phyloP scores from a whole-genome alignment of 1,140 invertebrate species.

The Antheraea mylitta region DNA sequence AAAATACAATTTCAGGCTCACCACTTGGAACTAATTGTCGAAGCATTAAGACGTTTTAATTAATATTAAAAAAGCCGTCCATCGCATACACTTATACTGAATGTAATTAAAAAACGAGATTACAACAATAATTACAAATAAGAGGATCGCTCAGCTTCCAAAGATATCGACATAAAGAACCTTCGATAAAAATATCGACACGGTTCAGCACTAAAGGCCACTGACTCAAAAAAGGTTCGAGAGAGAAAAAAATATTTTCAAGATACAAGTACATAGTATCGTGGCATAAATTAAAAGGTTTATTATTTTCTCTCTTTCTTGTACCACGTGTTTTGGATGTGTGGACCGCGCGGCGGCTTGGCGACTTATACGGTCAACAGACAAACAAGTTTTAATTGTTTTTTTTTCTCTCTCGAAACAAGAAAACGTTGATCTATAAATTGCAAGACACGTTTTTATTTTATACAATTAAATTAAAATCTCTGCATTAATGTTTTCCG shows the following conservation, averaged over 20 bases:
- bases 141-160: not conserved
- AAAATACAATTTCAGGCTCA: not conserved
- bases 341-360: slow-evolving; percentile 45
- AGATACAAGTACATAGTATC: slow-evolving; percentile 70
- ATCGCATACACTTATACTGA: not conserved
- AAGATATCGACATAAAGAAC: slow-evolving; percentile 22
- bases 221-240: slow-evolving; percentile 65
- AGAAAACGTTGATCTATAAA: not conserved
- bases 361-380: slow-evolving; percentile 48
- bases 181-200: slow-evolving; percentile 31
- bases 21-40: slow-evolving; percentile 7
- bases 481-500: too few species aligned
- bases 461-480: too few species aligned
- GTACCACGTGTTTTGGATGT: slow-evolving; percentile 59
- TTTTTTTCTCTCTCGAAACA: slow-evolving; percentile 13
- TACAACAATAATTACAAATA: not conserved
- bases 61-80: not conserved
- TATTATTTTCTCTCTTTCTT: slow-evolving; percentile 74
- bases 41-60: slow-evolving; percentile 6
- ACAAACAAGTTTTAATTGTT: slow-evolving; percentile 9
- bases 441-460: not conserved
- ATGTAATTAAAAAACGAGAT: not conserved
- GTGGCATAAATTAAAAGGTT: slow-evolving; percentile 76
- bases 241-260: slow-evolving; percentile 62
- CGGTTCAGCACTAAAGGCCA: slow-evolving; percentile 58